A percentile compares a stretch with the other conserved stretches of the same genome.
Conservation (phyloP, 2,113 vertebrate genomes). For the Theristicus caerulescens region DNA sequence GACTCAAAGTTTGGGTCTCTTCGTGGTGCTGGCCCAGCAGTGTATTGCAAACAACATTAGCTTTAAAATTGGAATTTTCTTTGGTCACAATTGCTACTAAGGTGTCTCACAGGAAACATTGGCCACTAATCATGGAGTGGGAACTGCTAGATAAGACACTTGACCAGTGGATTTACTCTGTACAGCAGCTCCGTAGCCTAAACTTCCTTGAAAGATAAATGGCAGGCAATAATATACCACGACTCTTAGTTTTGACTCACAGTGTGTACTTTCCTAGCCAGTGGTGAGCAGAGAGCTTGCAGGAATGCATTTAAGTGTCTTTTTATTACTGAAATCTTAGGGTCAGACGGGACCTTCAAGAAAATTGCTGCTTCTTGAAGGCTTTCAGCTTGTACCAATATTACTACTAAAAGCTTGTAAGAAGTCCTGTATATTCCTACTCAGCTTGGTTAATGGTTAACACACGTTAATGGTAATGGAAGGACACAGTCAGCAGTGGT, state of each 20-base stretch:
- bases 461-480: background rate
- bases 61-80: background rate
- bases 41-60: background rate
- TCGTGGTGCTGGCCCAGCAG: background rate
- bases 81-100: background rate
- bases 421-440: background rate
- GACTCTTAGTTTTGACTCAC: background rate
- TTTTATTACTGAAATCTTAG: background rate
- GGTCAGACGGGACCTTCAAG: background rate
- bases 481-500: background rate
- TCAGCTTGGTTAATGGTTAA: background rate
- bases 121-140: background rate
- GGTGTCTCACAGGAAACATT: background rate
- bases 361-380: background rate
- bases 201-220: background rate
- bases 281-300: background rate
- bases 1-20: background rate
- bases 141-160: background rate
- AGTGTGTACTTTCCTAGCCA: background rate
- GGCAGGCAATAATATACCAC: background rate
- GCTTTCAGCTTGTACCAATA: background rate
- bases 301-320: background rate
- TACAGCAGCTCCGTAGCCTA: background rate
- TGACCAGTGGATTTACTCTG: background rate
- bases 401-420: background rate